phyloP scores from a whole-genome alignment of 1,140 invertebrate genomes.

The Kradibia gibbosae region DNA sequence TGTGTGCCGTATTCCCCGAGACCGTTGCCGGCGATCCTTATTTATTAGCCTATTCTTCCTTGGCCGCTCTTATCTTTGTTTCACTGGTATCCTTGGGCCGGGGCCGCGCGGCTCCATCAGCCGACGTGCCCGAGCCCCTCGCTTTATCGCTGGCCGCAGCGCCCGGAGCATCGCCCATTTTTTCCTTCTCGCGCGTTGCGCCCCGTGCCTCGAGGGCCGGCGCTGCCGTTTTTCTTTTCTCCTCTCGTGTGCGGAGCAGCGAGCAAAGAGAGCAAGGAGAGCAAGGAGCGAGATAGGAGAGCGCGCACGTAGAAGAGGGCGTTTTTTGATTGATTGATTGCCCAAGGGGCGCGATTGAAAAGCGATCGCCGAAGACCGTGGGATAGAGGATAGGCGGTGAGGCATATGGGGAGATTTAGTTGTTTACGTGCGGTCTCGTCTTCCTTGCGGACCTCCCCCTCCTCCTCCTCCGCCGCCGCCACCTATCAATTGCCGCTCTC shows the following conservation, averaged over 20 bases:
- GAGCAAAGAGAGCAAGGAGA: too few species aligned
- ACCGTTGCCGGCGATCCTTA: constrained; percentile 43
- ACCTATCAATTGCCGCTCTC: too few species aligned
- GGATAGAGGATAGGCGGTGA: background rate
- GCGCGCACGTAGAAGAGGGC: background rate
- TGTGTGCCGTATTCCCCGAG: constrained; percentile 44
- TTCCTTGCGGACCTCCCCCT: background rate
- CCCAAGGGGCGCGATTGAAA: constrained; percentile 34
- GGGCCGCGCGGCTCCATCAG: background rate
- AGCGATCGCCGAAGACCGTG: constrained; percentile 1
- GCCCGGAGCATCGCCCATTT: background rate
- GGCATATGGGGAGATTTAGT: background rate
- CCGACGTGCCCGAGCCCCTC: background rate
- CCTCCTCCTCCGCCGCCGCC: background rate
- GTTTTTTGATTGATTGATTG: constrained; percentile 46
- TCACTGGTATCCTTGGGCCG: background rate
- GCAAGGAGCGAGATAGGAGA: too few species aligned
- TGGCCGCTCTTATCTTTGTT: constrained; percentile 44
- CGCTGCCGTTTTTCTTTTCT: constrained; percentile 23
- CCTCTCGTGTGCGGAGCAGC: background rate
- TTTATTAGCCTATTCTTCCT: constrained; percentile 50
- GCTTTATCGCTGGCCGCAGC: background rate
- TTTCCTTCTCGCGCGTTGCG: background rate
- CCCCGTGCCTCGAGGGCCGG: background rate
- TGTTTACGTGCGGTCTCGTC: background rate